These are phyloP conservation scores for Pomatostomus ruficeps DNA, from an alignment of 2,113 vertebrate species.

Conservation along the genomic window DNA sequence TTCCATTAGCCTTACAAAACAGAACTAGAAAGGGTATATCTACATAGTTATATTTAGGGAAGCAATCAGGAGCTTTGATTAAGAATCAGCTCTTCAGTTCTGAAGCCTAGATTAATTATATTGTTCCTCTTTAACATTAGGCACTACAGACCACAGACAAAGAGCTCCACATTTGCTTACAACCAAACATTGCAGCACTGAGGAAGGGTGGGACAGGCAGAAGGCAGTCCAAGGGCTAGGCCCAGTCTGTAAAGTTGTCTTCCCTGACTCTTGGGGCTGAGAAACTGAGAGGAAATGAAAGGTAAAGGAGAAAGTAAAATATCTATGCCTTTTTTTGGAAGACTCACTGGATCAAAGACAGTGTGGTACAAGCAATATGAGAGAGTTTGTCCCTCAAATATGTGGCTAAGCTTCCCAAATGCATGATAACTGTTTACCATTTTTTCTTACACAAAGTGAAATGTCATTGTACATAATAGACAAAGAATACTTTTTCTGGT, in stretches of 20 bases:
- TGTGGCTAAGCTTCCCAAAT: neutral
- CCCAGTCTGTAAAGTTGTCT: neutral
- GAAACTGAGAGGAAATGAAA: neutral
- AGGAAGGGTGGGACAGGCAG: neutral
- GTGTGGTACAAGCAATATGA: neutral
- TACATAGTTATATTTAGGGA: neutral
- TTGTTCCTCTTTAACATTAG: neutral
- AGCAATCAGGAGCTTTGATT: neutral
- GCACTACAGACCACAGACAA: fast-evolving
- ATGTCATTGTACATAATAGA: neutral
- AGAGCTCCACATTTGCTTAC: neutral
- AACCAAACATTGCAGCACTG: neutral
- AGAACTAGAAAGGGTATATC: neutral
- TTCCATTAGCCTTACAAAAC: neutral
- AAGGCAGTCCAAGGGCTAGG: no score
- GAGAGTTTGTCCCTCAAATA: neutral
- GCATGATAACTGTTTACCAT: neutral
- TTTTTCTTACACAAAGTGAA: neutral
- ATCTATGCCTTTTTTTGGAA: neutral
- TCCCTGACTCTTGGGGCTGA: neutral
- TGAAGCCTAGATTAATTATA: neutral
- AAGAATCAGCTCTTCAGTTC: neutral
- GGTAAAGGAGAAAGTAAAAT: neutral
- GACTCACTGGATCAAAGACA: neutral
- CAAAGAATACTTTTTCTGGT: neutral